Evolutionary conservation across 2,888 invertebrate genomes (phyloP).

Genomic region (Ormyrus labotus): DNA sequence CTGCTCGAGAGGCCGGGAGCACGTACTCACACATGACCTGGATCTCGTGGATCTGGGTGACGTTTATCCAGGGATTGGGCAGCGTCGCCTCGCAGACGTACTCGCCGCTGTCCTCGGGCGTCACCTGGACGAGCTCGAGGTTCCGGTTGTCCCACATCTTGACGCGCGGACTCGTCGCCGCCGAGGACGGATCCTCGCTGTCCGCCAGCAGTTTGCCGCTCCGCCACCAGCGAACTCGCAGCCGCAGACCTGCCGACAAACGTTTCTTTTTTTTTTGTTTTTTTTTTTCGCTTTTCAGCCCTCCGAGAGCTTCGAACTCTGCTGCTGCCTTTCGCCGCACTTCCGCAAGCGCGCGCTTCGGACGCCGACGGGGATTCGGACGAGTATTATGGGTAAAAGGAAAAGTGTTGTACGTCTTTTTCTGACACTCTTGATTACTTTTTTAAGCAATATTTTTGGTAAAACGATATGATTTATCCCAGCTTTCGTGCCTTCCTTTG

Average conservation of each 20-base stretch:
- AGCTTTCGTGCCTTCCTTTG: too few species aligned
- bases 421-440: too few species aligned
- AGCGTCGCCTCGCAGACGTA: conserved; percentile 83
- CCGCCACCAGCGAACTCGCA: conserved; percentile 71
- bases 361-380: too few species aligned
- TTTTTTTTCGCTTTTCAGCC: background rate
- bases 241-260: conserved; percentile 59
- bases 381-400: too few species aligned
- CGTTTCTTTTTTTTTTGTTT: background rate
- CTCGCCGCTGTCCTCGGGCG: conserved; percentile 80
- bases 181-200: conserved; percentile 77
- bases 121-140: conserved; percentile 80
- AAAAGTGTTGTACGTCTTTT: too few species aligned
- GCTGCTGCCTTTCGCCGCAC: too few species aligned
- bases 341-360: too few species aligned
- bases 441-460: too few species aligned
- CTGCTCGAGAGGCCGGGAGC: background rate
- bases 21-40: conserved; percentile 85
- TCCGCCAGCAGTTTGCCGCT: conserved; percentile 79
- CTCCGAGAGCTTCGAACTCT: too few species aligned
- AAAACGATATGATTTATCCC: too few species aligned
- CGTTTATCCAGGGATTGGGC: conserved; percentile 82
- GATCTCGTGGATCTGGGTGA: conserved; percentile 85
- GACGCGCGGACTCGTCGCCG: conserved; percentile 77
- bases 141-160: conserved; percentile 84